phyloP scores from a whole-genome alignment of 2,888 invertebrate genomes.

The Drosophila picticornis region DNA sequence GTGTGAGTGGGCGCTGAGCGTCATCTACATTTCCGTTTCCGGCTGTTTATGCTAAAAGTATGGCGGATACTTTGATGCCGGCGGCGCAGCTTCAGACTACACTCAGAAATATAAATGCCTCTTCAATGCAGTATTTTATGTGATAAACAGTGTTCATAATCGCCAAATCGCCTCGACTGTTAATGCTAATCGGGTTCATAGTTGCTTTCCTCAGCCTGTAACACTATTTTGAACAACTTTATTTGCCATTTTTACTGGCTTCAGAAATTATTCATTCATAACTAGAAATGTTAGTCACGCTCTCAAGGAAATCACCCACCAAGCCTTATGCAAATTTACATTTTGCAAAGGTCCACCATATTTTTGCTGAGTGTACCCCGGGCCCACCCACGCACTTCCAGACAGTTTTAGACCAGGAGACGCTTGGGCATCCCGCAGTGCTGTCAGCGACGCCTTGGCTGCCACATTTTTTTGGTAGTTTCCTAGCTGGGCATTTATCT shows the following conservation, averaged over 20 bases:
- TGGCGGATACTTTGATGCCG: constrained; percentile 62
- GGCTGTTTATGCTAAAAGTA: constrained; percentile 79
- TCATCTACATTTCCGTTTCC: constrained; percentile 78
- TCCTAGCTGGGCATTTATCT: constrained; percentile 38
- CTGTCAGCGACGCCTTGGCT: constrained; percentile 65
- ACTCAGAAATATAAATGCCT: background rate
- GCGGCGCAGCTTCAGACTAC: constrained; percentile 27
- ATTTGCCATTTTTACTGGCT: too few species aligned
- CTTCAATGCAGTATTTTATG: background rate
- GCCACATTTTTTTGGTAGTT: constrained; percentile 30
- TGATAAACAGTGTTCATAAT: background rate
- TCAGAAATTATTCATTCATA: too few species aligned
- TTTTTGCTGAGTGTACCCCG: background rate
- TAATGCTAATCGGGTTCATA: too few species aligned
- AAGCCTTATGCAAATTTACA: background rate
- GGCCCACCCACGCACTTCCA: background rate
- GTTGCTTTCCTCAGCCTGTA: too few species aligned
- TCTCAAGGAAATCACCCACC: rapidly evolving
- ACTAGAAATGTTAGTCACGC: too few species aligned
- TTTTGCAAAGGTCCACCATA: rapidly evolving
- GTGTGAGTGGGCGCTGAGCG: constrained; percentile 47
- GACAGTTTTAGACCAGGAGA: constrained; percentile 6
- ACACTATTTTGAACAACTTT: too few species aligned
- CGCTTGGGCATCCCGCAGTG: constrained; percentile 57
- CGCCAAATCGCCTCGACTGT: too few species aligned